Evolutionary conservation across 1,140 invertebrate species (phyloP).

Genomic region (Papilio polyxenes): DNA sequence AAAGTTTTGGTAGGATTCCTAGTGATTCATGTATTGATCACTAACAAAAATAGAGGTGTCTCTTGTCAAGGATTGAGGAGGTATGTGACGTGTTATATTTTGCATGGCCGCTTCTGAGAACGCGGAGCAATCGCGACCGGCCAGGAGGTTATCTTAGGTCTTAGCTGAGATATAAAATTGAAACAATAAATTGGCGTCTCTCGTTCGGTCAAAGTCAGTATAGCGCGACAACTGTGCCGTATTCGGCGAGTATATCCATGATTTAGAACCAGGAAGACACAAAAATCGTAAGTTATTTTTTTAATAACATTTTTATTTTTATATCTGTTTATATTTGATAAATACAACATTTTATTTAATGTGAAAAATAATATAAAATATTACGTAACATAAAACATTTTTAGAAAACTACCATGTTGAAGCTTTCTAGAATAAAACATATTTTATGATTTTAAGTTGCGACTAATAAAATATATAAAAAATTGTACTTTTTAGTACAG

Average conservation of each 20-base stretch:
- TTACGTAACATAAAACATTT: background rate
- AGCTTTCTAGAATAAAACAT: too few species aligned
- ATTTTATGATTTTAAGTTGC: background rate
- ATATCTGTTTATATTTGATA: background rate
- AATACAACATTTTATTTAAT: background rate
- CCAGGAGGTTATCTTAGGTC: constrained; percentile 71
- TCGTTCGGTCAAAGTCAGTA: constrained; percentile 62
- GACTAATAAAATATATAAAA: background rate
- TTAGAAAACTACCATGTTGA: too few species aligned
- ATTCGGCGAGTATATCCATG: background rate
- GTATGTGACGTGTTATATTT: constrained; percentile 50
- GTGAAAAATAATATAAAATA: background rate
- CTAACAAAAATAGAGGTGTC: constrained; percentile 48
- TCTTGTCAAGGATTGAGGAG: constrained; percentile 44
- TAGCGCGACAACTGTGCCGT: constrained; percentile 41
- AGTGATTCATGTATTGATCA: constrained; percentile 51
- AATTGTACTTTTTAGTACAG: background rate
- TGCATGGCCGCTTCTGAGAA: constrained; percentile 66
- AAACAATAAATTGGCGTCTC: constrained; percentile 69
- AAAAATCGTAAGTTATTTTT: constrained; percentile 37
- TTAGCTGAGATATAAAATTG: constrained; percentile 63
- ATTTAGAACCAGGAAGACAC: background rate
- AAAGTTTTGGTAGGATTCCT: background rate
- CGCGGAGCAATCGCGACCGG: constrained; percentile 61
- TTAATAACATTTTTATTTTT: background rate